These are phyloP conservation scores for Pristionchus exspectatus DNA, from an alignment of 2,888 invertebrate genomes.

Conservation along the genomic window DNA sequence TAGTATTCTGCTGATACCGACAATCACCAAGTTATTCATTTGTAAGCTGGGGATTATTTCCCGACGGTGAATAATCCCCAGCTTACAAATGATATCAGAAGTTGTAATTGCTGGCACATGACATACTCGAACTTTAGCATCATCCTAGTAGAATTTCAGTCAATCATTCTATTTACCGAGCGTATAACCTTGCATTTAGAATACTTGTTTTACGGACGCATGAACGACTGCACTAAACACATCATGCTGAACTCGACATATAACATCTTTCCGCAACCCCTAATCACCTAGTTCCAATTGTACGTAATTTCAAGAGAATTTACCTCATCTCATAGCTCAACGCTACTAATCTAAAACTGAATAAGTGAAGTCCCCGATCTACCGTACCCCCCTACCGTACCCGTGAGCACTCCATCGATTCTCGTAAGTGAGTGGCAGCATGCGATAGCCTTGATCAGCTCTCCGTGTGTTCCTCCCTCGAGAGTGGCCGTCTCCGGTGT, in stretches of 20 bases:
- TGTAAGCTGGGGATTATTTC: too few species aligned
- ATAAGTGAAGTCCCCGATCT: neutral
- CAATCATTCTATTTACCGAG: too few species aligned
- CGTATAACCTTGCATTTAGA: too few species aligned
- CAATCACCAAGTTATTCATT: too few species aligned
- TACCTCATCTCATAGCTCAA: neutral
- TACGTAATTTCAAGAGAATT: neutral
- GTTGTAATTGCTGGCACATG: too few species aligned
- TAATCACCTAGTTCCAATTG: neutral
- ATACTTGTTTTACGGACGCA: too few species aligned
- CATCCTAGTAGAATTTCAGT: too few species aligned
- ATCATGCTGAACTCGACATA: neutral
- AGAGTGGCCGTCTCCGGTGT: slow-evolving; percentile 18
- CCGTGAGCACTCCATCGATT: slow-evolving; percentile 90
- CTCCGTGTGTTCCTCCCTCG: slow-evolving; percentile 59
- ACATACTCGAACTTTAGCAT: too few species aligned
- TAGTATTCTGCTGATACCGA: too few species aligned
- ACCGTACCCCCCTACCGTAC: slow-evolving; percentile 79
- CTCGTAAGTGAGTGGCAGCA: slow-evolving; percentile 80
- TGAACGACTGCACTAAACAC: too few species aligned
- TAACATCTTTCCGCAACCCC: neutral
- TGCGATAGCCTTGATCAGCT: slow-evolving; percentile 74
- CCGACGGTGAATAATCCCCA: too few species aligned
- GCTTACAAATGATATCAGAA: too few species aligned
- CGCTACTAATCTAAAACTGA: neutral